Conservation (phyloP, 1,140 invertebrate genomes). For the Teleopsis dalmanni region DNA sequence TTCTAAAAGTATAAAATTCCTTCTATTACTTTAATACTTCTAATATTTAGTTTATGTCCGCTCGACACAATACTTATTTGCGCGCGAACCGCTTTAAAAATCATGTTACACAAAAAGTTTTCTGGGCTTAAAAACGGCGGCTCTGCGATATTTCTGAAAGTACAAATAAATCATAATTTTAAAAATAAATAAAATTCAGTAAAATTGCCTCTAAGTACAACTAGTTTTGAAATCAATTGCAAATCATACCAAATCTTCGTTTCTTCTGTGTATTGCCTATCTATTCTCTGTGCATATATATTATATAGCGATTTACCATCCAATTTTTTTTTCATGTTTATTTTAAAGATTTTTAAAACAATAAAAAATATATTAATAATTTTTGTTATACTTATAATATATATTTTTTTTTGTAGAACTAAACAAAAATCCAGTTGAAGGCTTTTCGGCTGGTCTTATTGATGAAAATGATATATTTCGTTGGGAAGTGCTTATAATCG, state of each 20-base stretch:
- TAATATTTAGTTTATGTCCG: too few relatives aligned
- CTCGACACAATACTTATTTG: too few relatives aligned
- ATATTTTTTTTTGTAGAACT: constrained; percentile 68
- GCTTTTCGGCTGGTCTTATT: constrained; percentile 97
- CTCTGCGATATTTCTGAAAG: too few relatives aligned
- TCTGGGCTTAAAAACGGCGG: too few relatives aligned
- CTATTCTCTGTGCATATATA: constrained; percentile 7
- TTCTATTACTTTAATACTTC: too few relatives aligned
- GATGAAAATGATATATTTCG: constrained; percentile 99
- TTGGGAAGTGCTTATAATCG: constrained; percentile 99
- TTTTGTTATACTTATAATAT: constrained; percentile 1
- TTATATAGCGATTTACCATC: background rate
- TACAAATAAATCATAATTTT: too few relatives aligned
- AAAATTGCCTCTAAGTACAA: too few relatives aligned
- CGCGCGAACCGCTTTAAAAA: too few relatives aligned
- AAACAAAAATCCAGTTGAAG: constrained; percentile 98
- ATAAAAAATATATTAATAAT: background rate
- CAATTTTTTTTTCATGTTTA: background rate
- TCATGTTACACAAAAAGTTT: too few relatives aligned
- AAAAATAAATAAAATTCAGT: too few relatives aligned
- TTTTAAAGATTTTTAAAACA: background rate
- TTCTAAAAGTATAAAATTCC: too few relatives aligned
- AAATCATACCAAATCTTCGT: background rate
- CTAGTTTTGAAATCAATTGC: too few relatives aligned
- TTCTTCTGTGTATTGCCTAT: background rate